These are phyloP conservation scores for Nannospalax galili DNA, from an alignment of 2,113 vertebrate genomes.

Conservation along the genomic window DNA sequence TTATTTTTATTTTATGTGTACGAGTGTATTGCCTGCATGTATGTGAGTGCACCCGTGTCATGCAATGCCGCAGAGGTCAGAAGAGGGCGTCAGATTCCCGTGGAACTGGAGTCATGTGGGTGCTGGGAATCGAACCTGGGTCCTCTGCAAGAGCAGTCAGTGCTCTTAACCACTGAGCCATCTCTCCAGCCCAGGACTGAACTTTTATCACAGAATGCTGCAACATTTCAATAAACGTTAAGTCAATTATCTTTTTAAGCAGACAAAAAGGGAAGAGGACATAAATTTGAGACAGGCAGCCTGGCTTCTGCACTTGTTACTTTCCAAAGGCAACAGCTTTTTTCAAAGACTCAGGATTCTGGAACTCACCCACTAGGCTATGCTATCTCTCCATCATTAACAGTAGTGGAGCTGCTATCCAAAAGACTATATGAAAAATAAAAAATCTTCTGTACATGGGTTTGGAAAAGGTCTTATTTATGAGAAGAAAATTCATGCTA, in stretches of 20 bases:
- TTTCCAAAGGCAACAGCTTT: constrained; percentile 48
- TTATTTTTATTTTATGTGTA: too few relatives aligned
- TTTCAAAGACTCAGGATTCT: constrained; percentile 44
- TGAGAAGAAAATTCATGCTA: constrained; percentile 46
- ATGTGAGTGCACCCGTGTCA: too few relatives aligned
- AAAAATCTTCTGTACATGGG: constrained; percentile 31
- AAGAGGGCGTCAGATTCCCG: too few relatives aligned
- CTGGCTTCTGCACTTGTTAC: background rate
- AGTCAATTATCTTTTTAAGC: background rate
- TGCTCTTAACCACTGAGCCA: too few relatives aligned
- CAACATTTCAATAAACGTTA: background rate
- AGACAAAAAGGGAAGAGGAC: background rate
- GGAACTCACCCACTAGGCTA: constrained; percentile 10
- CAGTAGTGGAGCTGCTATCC: background rate
- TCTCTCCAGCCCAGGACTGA: too few relatives aligned
- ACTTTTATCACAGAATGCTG: constrained; percentile 25
- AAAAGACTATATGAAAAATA: constrained; percentile 52
- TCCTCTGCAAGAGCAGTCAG: too few relatives aligned
- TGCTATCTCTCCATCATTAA: background rate
- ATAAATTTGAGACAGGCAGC: constrained; percentile 12
- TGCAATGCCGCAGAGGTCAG: too few relatives aligned
- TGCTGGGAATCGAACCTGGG: too few relatives aligned
- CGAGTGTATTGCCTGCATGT: too few relatives aligned
- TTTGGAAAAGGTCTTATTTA: constrained; percentile 44
- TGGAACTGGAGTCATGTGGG: too few relatives aligned